These are phyloP conservation scores for Temnothorax curvispinosus DNA, from an alignment of 1,140 invertebrate genomes.

Conservation along the genomic window DNA sequence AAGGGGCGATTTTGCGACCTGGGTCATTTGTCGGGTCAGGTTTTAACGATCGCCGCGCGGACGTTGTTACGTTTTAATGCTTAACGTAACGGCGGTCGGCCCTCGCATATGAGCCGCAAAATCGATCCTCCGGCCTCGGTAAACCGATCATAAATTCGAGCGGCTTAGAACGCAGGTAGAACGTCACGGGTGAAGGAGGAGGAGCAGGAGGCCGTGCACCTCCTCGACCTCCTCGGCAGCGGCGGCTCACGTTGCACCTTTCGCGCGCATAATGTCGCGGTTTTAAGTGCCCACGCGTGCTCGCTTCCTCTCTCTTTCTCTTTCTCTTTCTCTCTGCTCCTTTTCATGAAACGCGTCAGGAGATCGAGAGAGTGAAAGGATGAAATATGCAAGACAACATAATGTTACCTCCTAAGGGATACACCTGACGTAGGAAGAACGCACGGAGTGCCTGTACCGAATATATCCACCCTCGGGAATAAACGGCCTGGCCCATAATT, in stretches of 20 bases:
- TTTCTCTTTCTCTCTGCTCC: slow-evolving; percentile 4
- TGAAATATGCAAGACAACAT: slow-evolving; percentile 76
- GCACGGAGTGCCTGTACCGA: slow-evolving; percentile 53
- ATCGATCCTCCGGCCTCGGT: slow-evolving; percentile 52
- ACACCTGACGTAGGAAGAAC: slow-evolving; percentile 76
- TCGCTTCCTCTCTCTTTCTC: slow-evolving; percentile 23
- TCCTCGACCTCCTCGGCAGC: slow-evolving; percentile 21
- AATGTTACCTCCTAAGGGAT: slow-evolving; percentile 74
- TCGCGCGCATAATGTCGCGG: slow-evolving; percentile 13
- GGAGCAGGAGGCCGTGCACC: neutral
- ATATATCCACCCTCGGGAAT: slow-evolving; percentile 76
- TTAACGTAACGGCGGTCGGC: neutral
- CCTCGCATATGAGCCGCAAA: neutral
- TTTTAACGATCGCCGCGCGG: slow-evolving; percentile 51
- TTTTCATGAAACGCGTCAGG: slow-evolving; percentile 15
- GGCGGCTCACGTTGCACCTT: slow-evolving; percentile 15
- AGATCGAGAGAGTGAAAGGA: slow-evolving; percentile 24
- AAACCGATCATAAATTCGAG: slow-evolving; percentile 80
- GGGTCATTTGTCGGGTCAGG: slow-evolving; percentile 60
- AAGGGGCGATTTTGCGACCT: slow-evolving; percentile 65
- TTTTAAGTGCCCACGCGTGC: slow-evolving; percentile 37
- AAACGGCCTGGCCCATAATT: slow-evolving; percentile 77
- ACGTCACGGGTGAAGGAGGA: neutral
- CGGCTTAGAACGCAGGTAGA: slow-evolving; percentile 58
- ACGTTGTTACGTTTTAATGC: neutral